Percentiles rank a stretch among this genome's conserved stretches.
Evolutionary conservation across 1,140 invertebrate genomes (phyloP).

Genomic region (Sitobion miscanthi): DNA sequence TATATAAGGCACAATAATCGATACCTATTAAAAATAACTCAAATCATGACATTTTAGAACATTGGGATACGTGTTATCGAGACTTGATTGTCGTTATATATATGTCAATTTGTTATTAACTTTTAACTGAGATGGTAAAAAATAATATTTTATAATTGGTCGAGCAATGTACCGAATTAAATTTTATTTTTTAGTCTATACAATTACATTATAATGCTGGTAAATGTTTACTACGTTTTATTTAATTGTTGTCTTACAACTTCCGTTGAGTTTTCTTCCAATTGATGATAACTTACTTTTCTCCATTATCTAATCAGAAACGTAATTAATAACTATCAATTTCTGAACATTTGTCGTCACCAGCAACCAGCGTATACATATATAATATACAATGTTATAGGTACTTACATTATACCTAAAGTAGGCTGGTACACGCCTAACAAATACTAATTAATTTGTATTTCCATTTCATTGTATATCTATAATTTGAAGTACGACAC

Average conservation of each 20-base stretch:
- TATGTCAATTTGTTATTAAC: not conserved
- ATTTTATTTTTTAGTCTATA: not conserved
- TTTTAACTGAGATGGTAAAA: not conserved
- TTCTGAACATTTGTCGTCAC: not conserved
- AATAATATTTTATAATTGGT: not conserved
- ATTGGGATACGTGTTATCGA: too few relatives aligned
- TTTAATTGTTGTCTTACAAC: not conserved
- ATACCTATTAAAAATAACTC: too few relatives aligned
- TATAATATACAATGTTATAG: not conserved
- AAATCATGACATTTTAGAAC: too few relatives aligned
- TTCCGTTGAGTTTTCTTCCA: not conserved
- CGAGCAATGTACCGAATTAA: not conserved
- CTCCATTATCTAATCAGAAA: not conserved
- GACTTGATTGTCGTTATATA: too few relatives aligned
- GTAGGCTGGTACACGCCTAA: not conserved
- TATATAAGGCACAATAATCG: too few relatives aligned
- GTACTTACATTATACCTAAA: not conserved
- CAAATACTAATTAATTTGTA: slow-evolving; percentile 12
- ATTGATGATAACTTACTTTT: not conserved
- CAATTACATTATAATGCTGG: not conserved
- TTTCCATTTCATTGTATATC: not conserved
- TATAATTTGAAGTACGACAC: not conserved
- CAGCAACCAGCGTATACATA: not conserved
- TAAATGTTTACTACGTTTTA: not conserved
- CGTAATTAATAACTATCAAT: not conserved